These are phyloP conservation scores for Urocyon cinereoargenteus DNA, from an alignment of 2,797 vertebrate species.

Conservation along the genomic window DNA sequence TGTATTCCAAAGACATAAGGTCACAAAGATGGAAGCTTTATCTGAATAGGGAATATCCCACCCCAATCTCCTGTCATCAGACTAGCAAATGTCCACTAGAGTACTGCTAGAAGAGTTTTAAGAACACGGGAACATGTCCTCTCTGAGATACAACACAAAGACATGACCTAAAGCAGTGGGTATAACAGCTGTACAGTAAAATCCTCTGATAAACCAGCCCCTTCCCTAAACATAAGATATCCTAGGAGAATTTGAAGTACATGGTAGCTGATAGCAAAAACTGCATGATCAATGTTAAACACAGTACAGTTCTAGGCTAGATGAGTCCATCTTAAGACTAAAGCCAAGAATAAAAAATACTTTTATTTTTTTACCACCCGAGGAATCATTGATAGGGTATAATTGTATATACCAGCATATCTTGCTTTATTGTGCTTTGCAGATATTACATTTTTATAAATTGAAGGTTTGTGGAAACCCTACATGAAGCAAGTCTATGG, in stretches of 20 bases:
- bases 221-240: too few relatives aligned
- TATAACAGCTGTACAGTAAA: neutral
- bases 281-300: neutral
- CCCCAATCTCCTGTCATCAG: neutral
- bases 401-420: neutral
- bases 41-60: neutral
- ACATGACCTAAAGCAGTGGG: neutral
- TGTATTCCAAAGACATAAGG: neutral
- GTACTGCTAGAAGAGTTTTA: neutral
- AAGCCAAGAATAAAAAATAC: neutral
- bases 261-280: neutral
- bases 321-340: neutral
- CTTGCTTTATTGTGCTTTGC: neutral
- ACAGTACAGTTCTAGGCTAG: neutral
- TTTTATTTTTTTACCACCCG: neutral
- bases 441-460: neutral
- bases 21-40: neutral
- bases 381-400: neutral
- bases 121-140: neutral
- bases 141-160: neutral
- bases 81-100: neutral
- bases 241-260: neutral
- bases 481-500: neutral
- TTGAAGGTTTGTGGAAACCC: neutral
- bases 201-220: neutral